Evolutionary conservation across 2,113 vertebrate genomes (phyloP).

Genomic region (Amphiprion ocellaris): DNA sequence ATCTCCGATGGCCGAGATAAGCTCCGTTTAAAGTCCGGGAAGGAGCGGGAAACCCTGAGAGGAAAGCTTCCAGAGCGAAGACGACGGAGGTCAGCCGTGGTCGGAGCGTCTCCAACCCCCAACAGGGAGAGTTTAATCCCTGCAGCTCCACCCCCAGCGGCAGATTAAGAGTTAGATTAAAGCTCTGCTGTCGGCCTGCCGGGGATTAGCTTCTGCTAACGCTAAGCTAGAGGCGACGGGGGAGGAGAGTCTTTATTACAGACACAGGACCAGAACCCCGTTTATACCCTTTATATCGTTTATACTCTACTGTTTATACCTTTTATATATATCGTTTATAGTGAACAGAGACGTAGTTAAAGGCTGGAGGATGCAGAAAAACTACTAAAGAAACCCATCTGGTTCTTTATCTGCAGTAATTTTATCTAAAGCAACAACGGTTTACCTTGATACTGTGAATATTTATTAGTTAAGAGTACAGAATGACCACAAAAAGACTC

Average conservation of each 20-base stretch:
- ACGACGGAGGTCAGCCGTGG: slow-evolving; percentile 47
- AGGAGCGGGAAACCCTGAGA: neutral
- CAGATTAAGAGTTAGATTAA: slow-evolving; percentile 83
- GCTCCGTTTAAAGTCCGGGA: slow-evolving; percentile 54
- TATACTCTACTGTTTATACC: too few species aligned
- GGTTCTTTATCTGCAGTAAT: too few species aligned
- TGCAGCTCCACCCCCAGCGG: slow-evolving; percentile 67
- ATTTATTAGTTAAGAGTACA: too few species aligned
- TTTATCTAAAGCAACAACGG: too few species aligned
- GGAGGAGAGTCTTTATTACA: slow-evolving; percentile 11
- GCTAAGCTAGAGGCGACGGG: slow-evolving; percentile 72
- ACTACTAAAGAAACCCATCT: too few species aligned
- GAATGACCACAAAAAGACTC: too few species aligned
- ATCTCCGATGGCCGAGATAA: slow-evolving; percentile 46
- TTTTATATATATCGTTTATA: too few species aligned
- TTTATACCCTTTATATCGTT: neutral
- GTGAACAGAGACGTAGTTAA: too few species aligned
- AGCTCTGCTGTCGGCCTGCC: slow-evolving; percentile 67
- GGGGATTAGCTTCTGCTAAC: slow-evolving; percentile 87
- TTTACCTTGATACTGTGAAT: too few species aligned
- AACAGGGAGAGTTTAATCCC: slow-evolving; percentile 75
- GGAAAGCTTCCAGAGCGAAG: slow-evolving; percentile 17
- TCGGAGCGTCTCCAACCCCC: slow-evolving; percentile 51
- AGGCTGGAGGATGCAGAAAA: too few species aligned
- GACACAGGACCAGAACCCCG: slow-evolving; percentile 10